Base-by-base conservation (phyloP, 2,113 vertebrate species). In the Neodontobutis hainanensis region DNA sequence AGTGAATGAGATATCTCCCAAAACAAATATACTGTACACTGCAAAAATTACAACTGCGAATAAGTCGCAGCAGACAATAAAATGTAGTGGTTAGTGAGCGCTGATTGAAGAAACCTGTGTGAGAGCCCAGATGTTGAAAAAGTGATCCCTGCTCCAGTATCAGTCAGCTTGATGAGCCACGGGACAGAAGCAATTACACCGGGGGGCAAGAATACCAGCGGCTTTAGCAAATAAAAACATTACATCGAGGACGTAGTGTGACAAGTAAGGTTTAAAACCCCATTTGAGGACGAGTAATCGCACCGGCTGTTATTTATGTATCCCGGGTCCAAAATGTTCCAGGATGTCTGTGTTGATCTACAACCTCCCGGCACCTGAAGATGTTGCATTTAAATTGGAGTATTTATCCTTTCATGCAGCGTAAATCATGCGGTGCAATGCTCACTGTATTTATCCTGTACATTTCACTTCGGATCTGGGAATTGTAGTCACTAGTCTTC, bases 371-470 rank as follows among this genome's bases (percentile, higher is more conserved):
- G 61, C 53, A 78, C 55, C 69, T 85, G 77, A 60, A 79, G 72
- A 74, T 83, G 89, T 89, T 88, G 90, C 92, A 93, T 92, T 91
- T 92, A 90, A 91, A 92, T 92, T 90, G 89, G 85, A 89, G 89
- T 87, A 90, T 89, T 84, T 87, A 70, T 85, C 83, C 79, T 70
- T 85, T 82, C 70, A 68, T 61, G 74, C 65, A 65, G 68, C 65
- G 89, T 89, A 88, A 88, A 88, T 92, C 83, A 87, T 82, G 68
- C 76, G 73, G 68, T 71, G 62, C 59, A 27, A 27, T 48, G 45
- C 61, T 64, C 82, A 77, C 73, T 68, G 57, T 73, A 81, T 90
- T 87, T 78, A 86, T 91, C 83, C 71, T 77, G 75, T 80, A 77
- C 78, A 72, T 80, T 81, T 70, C 65, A 61, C 53, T 71, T 58